These are phyloP conservation scores for Cephalopholis sonnerati DNA, from an alignment of 2,113 vertebrate genomes.

Conservation along the genomic window DNA sequence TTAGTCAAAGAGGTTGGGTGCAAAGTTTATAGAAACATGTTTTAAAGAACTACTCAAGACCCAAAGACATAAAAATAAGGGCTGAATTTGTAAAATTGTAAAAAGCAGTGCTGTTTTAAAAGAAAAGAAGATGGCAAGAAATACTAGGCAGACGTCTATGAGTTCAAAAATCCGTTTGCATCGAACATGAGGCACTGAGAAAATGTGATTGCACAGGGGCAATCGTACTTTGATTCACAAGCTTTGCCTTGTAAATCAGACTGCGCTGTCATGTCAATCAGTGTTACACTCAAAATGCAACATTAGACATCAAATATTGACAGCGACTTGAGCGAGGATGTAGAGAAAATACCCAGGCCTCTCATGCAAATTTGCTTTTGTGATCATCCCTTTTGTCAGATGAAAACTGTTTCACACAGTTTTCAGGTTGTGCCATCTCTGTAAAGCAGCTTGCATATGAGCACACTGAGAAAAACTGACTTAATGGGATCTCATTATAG, in stretches of 20 bases:
- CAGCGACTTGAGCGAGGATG: background rate
- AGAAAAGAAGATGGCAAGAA: background rate
- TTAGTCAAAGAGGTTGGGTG: background rate
- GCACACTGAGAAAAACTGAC: slow-evolving; percentile 4
- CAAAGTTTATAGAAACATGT: background rate
- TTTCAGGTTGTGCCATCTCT: background rate
- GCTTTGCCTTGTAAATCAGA: background rate
- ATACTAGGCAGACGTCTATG: background rate
- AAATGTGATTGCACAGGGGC: background rate
- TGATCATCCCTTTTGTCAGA: background rate
- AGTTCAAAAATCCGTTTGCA: background rate
- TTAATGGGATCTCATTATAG: slow-evolving; percentile 12
- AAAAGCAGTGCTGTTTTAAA: background rate
- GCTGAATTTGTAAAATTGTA: no score
- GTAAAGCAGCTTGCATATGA: background rate
- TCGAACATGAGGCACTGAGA: background rate
- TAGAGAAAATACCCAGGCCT: slow-evolving; percentile 5
- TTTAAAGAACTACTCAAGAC: no score
- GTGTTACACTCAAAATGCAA: slow-evolving; percentile 1
- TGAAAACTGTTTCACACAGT: background rate
- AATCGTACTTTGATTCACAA: background rate
- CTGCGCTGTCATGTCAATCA: background rate
- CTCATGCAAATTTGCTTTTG: background rate
- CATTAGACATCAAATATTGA: background rate
- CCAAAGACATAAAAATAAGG: no score